These are phyloP conservation scores for Nyctibius bracteatus DNA, from an alignment of 2,113 vertebrate species.

Conservation along the genomic window DNA sequence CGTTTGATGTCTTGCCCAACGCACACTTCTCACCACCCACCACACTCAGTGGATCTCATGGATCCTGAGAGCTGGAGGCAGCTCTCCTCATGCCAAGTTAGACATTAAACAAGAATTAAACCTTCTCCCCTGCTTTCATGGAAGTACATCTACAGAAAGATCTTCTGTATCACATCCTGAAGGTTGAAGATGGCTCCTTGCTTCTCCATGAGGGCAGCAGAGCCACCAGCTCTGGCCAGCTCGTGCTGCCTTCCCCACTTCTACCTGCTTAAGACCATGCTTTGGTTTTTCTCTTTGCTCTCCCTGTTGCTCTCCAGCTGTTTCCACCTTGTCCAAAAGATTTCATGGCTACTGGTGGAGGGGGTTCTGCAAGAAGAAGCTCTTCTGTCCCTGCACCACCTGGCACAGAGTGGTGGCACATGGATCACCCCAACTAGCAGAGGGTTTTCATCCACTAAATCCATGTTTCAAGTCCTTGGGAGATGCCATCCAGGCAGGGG, in stretches of 20 bases:
- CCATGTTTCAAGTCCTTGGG: background rate
- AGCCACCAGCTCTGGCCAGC: background rate
- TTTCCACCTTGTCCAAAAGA: background rate
- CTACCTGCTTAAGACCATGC: background rate
- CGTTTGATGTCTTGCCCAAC: background rate
- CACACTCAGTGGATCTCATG: background rate
- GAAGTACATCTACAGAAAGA: background rate
- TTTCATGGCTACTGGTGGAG: background rate
- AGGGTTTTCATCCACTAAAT: background rate
- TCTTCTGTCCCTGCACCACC: background rate
- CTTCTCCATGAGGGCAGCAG: background rate
- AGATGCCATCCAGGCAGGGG: background rate
- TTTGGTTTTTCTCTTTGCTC: background rate
- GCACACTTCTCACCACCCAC: background rate
- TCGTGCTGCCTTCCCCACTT: background rate
- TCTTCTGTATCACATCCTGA: background rate
- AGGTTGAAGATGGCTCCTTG: background rate
- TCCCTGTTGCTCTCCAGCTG: background rate
- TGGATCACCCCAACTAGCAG: background rate
- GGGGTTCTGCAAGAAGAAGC: background rate
- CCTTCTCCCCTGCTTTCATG: background rate
- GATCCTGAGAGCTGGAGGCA: background rate
- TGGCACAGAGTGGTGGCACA: fast-evolving
- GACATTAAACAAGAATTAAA: background rate
- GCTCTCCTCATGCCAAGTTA: background rate